Base-by-base conservation (phyloP, 2,797 vertebrate genomes). In the Diglossa cyanea region DNA sequence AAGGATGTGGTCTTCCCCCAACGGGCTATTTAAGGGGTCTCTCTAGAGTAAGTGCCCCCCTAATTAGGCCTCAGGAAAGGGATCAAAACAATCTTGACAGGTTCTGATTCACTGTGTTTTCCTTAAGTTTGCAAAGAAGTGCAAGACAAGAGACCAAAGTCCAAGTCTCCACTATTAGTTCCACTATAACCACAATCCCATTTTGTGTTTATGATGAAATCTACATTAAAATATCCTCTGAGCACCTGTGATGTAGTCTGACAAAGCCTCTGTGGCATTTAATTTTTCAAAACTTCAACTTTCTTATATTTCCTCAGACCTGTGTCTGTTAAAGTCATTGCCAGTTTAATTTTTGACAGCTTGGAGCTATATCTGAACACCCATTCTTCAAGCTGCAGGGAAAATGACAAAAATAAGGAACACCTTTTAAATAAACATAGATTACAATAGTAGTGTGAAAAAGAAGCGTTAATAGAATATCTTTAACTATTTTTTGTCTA, bases 321-420 rank as follows among this genome's bases (percentile, higher is more conserved):
- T 24, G 6, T 57, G 57, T 73, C 53, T 72, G n/a, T 44, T 86
- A 44, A 84, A 91, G 33, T 73, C 39, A 25, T 26, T 89, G 39
- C 63, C 53, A 85, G 67, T 63, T 89, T 90, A 60, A 92, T 94
- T 89, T 84, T 71, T 93, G 71, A 90, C 86, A 90, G 68, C 88
- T 94, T 90, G 76, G 75, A 84, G 60, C 57, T 86, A 4, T 76
- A 73, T 67, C 50, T 53, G 83, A 96, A 75, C 86, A 96, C 88
- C 78, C 94, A 92, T 77, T 95, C 90, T 90, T 86, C 51, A 82
- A 75, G 73, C 90, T 6, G 1, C 40, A 70, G 71, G 79, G 77
- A 89, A 81, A 93, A 87, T 37, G 33, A 67, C 62, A 92, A 75
- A 92, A 93, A 92, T 18, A n/a, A 63, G 37, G 35, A 94, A 37